Evolutionary conservation across 1,140 invertebrate genomes (phyloP), one percentile per base, ranked within the genome.

Genomic region (Heliothis subflexa): DNA sequence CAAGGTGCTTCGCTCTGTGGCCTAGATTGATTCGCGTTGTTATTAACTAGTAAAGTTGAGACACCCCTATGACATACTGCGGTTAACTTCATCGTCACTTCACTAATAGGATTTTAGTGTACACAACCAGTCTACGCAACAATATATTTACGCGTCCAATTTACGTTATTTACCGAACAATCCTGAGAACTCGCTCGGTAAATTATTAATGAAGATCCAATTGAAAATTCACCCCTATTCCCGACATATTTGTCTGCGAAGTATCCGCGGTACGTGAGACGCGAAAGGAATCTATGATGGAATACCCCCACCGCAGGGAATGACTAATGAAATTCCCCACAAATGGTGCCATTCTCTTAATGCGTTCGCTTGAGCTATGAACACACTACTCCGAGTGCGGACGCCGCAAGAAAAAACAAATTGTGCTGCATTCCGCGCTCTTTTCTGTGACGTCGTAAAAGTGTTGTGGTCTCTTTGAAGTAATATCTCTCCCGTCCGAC

Each of bases 251-350:
- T 80, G 77, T 78, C 64, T 77, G 50, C 12, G 77, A 78, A 80
- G 79, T 79, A 81, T 83, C 79, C 79, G 73, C 40, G 79, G 79
- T 81, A 78, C 76, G 82, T 78, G 75, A 78, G 78, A 83, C 50
- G 81, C 81, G 79, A 81, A 81, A 79, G 82, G 82, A 83, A 83
- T 83, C 79, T 83, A 79, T 81, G 82, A 81, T 81, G 79, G 82
- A 83, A 75, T 78, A 73, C 59, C 54, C 79, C 82, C 68, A 74
- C 77, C 79, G 68, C 73, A 25, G 61, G 71, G 79, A 83, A 83
- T 83, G 79, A 83, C 73, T 83, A 81, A 83, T 83, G 82, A 83
- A 83, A 81, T 83, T 83, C 81, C 73, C 82, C 79, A 73, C 82
- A 81, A 83, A 83, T 78, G 79, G 57, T 68, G 72, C 76, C 66